These are phyloP conservation scores for Vollenhovia emeryi DNA, from an alignment of 1,140 invertebrate species.

Conservation along the genomic window DNA sequence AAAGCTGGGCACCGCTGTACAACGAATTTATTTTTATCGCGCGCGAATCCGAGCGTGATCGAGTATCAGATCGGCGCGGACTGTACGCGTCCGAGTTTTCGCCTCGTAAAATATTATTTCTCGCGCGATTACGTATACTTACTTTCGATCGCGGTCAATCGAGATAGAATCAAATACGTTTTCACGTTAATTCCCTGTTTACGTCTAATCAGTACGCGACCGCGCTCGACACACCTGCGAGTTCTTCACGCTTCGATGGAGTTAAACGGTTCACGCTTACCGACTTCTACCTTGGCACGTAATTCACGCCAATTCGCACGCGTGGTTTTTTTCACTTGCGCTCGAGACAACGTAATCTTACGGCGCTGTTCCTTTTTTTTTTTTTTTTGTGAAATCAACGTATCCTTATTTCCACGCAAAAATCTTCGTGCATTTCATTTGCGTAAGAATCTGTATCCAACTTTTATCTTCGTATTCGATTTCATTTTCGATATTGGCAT, in stretches of 20 bases:
- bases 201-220: neutral
- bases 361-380: neutral
- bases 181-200: neutral
- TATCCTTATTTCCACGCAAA: neutral
- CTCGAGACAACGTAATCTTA: slow-evolving; percentile 1
- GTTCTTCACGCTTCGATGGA: slow-evolving; percentile 47
- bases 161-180: neutral
- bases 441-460: neutral
- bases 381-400: neutral
- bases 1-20: neutral
- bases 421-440: neutral
- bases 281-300: slow-evolving; percentile 49
- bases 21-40: neutral
- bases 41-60: slow-evolving; percentile 22
- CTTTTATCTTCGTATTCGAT: neutral
- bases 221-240: slow-evolving; percentile 2
- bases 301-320: slow-evolving; percentile 31
- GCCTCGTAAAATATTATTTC: neutral
- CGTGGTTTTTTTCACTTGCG: slow-evolving; percentile 6
- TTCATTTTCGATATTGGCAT: neutral
- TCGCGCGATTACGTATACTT: neutral
- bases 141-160: neutral
- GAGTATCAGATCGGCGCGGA: neutral
- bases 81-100: neutral
- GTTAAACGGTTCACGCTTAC: slow-evolving; percentile 46